phyloP scores from a whole-genome alignment of 2,113 vertebrate genomes.

The Delphinapterus leucas region DNA sequence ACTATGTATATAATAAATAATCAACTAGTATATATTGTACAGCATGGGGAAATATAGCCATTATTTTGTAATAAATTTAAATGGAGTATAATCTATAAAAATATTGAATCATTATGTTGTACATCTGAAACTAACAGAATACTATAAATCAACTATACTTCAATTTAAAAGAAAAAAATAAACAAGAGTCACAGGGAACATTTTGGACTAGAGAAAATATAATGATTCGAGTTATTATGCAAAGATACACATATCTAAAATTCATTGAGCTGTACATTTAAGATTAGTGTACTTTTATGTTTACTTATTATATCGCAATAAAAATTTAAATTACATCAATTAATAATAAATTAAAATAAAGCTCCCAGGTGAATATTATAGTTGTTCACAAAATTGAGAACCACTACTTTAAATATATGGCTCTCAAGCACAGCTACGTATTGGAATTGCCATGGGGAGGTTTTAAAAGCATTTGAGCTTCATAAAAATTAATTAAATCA shows the following conservation, averaged over 20 bases:
- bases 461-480: neutral
- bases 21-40: neutral
- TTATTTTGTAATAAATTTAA: neutral
- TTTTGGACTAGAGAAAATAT: neutral
- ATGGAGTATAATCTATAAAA: neutral
- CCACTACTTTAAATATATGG: neutral
- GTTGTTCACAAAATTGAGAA: neutral
- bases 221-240: neutral
- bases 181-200: neutral
- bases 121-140: neutral
- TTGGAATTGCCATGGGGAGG: neutral
- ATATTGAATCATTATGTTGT: neutral
- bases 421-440: neutral
- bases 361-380: neutral
- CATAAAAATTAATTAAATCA: neutral
- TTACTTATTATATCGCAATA: neutral
- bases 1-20: neutral
- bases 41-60: neutral
- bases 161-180: neutral
- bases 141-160: neutral
- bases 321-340: neutral
- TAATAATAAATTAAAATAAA: neutral
- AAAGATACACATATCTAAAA: neutral
- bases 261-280: neutral
- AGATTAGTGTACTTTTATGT: neutral